Conservation (phyloP, 2,888 invertebrate species). For the Matsumyia berberina region DNA sequence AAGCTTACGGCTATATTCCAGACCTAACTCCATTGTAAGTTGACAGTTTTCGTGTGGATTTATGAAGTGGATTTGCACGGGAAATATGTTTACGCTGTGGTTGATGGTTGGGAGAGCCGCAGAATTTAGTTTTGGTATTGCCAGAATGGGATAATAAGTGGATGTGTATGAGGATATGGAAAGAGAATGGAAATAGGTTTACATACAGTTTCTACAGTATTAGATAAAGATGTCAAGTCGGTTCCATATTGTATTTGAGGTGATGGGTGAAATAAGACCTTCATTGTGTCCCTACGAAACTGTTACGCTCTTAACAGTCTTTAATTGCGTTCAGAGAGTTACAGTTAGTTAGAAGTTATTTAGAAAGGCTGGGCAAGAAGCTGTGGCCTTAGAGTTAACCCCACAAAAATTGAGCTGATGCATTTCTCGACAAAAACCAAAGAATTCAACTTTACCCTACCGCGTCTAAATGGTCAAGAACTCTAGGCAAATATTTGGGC, state of each 20-base stretch:
- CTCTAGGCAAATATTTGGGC: no score
- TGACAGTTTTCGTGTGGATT: slow-evolving; percentile 69
- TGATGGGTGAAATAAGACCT: neutral
- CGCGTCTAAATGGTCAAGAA: no score
- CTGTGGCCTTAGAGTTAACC: no score
- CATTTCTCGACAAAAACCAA: no score
- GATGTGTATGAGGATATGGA: neutral
- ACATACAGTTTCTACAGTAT: neutral
- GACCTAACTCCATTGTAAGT: slow-evolving; percentile 53
- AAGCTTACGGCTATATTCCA: slow-evolving; percentile 68
- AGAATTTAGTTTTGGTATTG: slow-evolving; percentile 52
- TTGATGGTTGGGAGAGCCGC: slow-evolving; percentile 59
- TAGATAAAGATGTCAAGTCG: slow-evolving; percentile 34
- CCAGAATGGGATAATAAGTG: slow-evolving; percentile 26
- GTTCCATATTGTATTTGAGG: neutral
- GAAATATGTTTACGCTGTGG: slow-evolving; percentile 71
- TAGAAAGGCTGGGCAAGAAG: no score
- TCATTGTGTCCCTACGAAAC: no score
- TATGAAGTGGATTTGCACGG: slow-evolving; percentile 75
- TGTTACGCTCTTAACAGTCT: no score
- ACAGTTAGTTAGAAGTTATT: no score
- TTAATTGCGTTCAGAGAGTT: no score
- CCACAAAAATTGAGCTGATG: no score
- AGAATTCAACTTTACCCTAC: no score
- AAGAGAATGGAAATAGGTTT: slow-evolving; percentile 24